Conservation (phyloP, 2,888 invertebrate species). For the Caenorhabditis drosophilae region DNA sequence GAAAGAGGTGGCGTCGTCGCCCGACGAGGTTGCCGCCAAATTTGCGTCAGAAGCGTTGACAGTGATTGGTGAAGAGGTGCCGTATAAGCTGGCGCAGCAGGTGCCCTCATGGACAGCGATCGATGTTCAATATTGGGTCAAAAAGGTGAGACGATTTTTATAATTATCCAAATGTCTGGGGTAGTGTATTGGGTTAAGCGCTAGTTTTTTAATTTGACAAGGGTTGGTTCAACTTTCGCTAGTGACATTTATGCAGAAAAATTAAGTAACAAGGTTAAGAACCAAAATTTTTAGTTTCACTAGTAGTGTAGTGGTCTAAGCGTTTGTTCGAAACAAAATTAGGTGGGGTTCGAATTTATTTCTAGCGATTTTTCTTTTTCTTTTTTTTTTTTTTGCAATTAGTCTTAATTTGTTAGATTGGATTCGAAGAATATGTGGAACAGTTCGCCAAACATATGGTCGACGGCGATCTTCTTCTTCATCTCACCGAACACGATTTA, state of each 20-base stretch:
- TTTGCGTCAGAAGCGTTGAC: conserved; percentile 77
- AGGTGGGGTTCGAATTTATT: no score
- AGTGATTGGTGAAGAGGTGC: conserved; percentile 90
- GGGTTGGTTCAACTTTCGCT: no score
- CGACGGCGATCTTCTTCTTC: conserved; percentile 91
- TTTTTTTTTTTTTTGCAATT: no score
- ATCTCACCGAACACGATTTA: conserved; percentile 88
- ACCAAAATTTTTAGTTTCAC: no score
- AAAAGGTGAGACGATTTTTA: conserved; percentile 75
- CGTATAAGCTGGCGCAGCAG: conserved; percentile 95
- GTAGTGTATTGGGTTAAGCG: no score
- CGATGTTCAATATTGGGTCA: conserved; percentile 97
- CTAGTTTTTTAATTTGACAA: no score
- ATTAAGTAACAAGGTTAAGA: no score
- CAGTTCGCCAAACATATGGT: conserved; percentile 90
- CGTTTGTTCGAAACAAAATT: no score
- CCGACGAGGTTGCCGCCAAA: conserved; percentile 95
- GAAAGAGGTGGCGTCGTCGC: conserved; percentile 94
- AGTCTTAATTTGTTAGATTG: conserved; percentile 78
- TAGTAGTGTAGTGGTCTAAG: no score
- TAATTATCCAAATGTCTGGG: neutral
- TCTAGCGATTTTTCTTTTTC: no score
- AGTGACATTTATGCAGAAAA: no score
- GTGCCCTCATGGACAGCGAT: conserved; percentile 96
- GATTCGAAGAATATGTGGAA: conserved; percentile 83